phyloP scores from a whole-genome alignment of 2,888 invertebrate species.

The Psococerastis gibbosa region DNA sequence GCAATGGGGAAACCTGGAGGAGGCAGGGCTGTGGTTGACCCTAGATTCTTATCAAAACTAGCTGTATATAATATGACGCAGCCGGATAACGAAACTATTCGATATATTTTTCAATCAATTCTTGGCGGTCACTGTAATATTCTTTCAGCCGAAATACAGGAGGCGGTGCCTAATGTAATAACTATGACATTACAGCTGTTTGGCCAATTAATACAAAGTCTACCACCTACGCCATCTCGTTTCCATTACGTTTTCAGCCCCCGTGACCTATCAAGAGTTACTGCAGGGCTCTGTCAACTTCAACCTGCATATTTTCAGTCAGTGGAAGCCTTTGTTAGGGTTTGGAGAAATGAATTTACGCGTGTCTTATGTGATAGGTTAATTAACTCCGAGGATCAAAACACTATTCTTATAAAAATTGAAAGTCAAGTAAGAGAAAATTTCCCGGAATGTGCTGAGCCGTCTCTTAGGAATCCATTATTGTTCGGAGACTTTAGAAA shows the following conservation, averaged over 20 bases:
- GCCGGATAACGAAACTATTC: slow-evolving; percentile 56
- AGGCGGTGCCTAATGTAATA: slow-evolving; percentile 45
- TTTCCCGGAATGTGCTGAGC: slow-evolving; percentile 38
- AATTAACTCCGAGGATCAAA: slow-evolving; percentile 49
- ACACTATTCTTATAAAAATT: slow-evolving; percentile 38
- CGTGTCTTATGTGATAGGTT: slow-evolving; percentile 76
- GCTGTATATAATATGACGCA: slow-evolving; percentile 70
- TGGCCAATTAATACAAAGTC: slow-evolving; percentile 42
- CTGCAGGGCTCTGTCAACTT: slow-evolving; percentile 61
- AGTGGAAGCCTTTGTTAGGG: slow-evolving; percentile 51
- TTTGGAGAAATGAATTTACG: slow-evolving; percentile 82
- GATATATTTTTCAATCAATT: slow-evolving; percentile 67
- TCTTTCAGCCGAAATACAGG: slow-evolving; percentile 47
- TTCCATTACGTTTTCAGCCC: slow-evolving; percentile 92
- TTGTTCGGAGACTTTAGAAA: slow-evolving; percentile 81
- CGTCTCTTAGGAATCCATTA: slow-evolving; percentile 59
- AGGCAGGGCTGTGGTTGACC: slow-evolving; percentile 76
- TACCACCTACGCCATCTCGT: slow-evolving; percentile 81
- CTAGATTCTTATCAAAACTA: slow-evolving; percentile 81
- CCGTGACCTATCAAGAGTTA: slow-evolving; percentile 71
- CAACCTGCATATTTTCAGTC: slow-evolving; percentile 48
- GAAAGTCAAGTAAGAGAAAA: slow-evolving; percentile 36
- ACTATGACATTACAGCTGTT: slow-evolving; percentile 66
- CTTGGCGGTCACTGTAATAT: slow-evolving; percentile 52
- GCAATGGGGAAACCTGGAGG: slow-evolving; percentile 81